Evolutionary conservation across 2,797 vertebrate genomes (phyloP), one percentile per base, ranked within the genome.

Genomic region (Hyperoplus lanceolatus): DNA sequence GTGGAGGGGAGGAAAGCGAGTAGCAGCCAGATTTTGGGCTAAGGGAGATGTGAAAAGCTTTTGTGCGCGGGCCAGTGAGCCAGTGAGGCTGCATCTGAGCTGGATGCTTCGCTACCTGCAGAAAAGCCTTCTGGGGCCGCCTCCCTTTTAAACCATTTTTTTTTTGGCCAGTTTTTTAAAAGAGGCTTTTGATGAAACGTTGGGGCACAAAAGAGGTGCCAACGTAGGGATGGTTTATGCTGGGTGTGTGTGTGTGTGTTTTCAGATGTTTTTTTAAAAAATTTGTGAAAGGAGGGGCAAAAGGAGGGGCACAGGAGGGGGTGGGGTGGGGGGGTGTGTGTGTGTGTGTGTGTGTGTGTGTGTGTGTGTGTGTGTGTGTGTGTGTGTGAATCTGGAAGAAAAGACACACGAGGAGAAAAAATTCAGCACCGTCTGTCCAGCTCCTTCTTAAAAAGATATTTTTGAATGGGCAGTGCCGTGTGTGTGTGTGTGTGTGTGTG

Each of bases 371-470:
- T 29, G 29, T 29, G 29, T 29, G 29, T 29, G 29, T 29, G 29
- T 29, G 29, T 29, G 29, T 1, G 29, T 29, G 29, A 29, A 29
- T 29, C 68, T 66, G 79, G 79, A 42, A 77, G 80, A 64, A 88
- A 89, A 86, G 80, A 69, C 36, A 57, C 70, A 75, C 54, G 64
- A 89, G 85, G 75, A 89, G 87, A 90, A 87, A 90, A 75, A 90
- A 75, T 71, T 38, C 65, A 0, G 46, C 78, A 75, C 94, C 93
- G 94, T 94, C 92, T 94, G 91, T 82, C 79, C 87, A 29, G 29
- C 29, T 82, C 78, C 76, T 66, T 29, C 29, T 29, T 29, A 29
- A 70, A 89, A 77, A 84, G 56, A 81, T 89, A 73, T 88, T 82
- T 83, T 66, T 77, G 82, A 84, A 85, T 83, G 85, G 84, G 73